Conservation (phyloP, 2,888 invertebrate genomes). For the Scaptomyza cyrtandrae region DNA sequence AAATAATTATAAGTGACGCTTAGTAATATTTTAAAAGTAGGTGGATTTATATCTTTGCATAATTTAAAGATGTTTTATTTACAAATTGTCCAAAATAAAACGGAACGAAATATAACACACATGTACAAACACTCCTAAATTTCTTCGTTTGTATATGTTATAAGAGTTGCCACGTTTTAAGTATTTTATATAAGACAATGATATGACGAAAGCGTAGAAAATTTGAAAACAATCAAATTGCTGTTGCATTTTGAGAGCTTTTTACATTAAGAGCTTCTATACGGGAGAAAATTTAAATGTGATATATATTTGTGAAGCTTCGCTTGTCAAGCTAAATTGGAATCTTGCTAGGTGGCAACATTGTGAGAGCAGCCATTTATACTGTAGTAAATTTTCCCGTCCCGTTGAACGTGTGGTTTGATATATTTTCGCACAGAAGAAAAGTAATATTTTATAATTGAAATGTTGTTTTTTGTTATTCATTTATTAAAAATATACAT, state of each 20-base stretch:
- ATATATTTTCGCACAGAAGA: slow-evolving; percentile 42
- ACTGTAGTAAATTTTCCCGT: slow-evolving; percentile 60
- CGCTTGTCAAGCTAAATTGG: background rate
- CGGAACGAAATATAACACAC: slow-evolving; percentile 19
- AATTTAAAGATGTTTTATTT: background rate
- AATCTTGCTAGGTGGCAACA: slow-evolving; percentile 57
- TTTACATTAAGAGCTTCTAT: background rate
- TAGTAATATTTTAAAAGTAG: background rate
- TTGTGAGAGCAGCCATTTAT: slow-evolving; percentile 52
- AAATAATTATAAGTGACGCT: no score
- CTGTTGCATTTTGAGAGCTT: background rate
- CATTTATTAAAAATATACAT: background rate
- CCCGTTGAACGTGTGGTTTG: slow-evolving; percentile 54
- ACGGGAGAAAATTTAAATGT: no score
- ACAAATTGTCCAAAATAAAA: background rate
- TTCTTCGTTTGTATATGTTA: slow-evolving; percentile 23
- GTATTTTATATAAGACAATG: slow-evolving; percentile 55
- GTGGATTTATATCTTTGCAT: background rate
- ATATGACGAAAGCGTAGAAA: background rate
- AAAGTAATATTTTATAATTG: slow-evolving; percentile 29
- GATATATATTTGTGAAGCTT: background rate
- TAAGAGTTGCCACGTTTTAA: slow-evolving; percentile 60
- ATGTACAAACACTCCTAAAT: slow-evolving; percentile 36
- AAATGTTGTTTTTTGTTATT: background rate
- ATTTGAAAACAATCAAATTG: background rate